phyloP scores from a whole-genome alignment of 2,797 vertebrate species.

The Novumbra hubbsi region DNA sequence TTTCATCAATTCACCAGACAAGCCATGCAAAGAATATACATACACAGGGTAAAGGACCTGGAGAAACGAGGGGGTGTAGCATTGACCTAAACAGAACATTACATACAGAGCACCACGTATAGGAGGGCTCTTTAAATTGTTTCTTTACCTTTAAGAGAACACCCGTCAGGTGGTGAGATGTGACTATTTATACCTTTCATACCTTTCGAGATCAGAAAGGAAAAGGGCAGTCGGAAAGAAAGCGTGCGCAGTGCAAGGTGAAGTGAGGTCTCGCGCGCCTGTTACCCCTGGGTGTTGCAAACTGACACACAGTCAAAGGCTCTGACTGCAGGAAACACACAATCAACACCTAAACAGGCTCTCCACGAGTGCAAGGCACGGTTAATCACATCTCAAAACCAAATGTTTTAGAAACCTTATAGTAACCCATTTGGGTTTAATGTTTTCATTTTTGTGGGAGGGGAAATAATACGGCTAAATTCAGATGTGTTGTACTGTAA shows the following conservation, averaged over 20 bases:
- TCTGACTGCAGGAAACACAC: slow-evolving; percentile 13
- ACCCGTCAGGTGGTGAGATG: slow-evolving; percentile 19
- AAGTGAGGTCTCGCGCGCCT: slow-evolving; percentile 9
- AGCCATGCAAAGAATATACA: slow-evolving; percentile 26
- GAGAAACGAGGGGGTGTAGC: neutral
- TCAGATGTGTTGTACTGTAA: slow-evolving; percentile 14
- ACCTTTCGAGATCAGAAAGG: slow-evolving; percentile 35
- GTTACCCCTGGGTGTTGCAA: slow-evolving; percentile 39
- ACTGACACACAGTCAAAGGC: slow-evolving; percentile 13
- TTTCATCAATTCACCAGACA: slow-evolving; percentile 47
- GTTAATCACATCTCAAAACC: slow-evolving; percentile 11
- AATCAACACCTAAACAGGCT: slow-evolving; percentile 16
- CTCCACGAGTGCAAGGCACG: neutral
- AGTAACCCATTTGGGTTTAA: neutral
- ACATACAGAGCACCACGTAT: neutral
- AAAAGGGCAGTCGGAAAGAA: slow-evolving; percentile 9
- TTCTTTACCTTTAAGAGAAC: neutral
- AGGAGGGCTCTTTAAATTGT: neutral
- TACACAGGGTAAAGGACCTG: neutral
- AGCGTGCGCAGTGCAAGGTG: neutral
- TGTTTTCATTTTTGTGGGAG: neutral
- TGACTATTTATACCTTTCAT: slow-evolving; percentile 49
- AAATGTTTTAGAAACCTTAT: neutral
- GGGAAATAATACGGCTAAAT: neutral
- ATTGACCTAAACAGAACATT: neutral